Conservation (phyloP, 2,888 invertebrate genomes). For the Apotomis betuletana region DNA sequence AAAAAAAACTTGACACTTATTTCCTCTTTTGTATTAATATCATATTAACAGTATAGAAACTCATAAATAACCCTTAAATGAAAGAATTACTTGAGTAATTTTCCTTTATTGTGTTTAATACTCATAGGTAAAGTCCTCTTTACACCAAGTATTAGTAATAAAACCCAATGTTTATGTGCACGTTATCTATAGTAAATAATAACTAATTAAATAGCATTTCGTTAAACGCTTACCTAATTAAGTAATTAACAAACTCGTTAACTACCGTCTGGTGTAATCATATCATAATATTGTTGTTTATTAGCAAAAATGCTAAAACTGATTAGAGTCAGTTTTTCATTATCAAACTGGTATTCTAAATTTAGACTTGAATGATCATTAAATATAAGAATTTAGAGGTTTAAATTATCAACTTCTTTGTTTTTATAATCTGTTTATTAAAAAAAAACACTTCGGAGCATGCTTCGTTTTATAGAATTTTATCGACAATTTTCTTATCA, state of each 20-base stretch:
- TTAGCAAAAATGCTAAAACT: background rate
- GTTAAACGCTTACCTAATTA: conserved; percentile 22
- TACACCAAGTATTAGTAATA: background rate
- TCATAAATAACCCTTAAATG: background rate
- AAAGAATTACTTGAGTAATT: background rate
- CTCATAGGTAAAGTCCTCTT: conserved; percentile 4
- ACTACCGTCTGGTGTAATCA: conserved; percentile 12
- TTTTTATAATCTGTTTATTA: too few relatives aligned
- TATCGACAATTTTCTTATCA: too few relatives aligned
- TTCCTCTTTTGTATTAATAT: too few relatives aligned
- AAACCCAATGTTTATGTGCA: conserved; percentile 11
- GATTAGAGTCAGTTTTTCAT: conserved; percentile 27
- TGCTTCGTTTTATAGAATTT: too few relatives aligned
- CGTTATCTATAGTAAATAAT: conserved; percentile 6
- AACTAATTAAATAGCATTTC: conserved; percentile 21
- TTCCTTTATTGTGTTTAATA: background rate
- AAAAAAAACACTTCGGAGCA: too few relatives aligned
- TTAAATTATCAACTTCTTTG: too few relatives aligned
- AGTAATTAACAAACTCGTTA: conserved; percentile 16
- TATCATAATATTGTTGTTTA: conserved; percentile 10
- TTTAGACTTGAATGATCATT: background rate
- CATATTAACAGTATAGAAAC: background rate
- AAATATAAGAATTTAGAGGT: background rate
- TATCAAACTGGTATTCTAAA: background rate
- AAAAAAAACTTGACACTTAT: too few relatives aligned